Evolutionary conservation across 2,888 invertebrate genomes (phyloP), one percentile per base, ranked within the genome.

Genomic region (Lithodes maja): DNA sequence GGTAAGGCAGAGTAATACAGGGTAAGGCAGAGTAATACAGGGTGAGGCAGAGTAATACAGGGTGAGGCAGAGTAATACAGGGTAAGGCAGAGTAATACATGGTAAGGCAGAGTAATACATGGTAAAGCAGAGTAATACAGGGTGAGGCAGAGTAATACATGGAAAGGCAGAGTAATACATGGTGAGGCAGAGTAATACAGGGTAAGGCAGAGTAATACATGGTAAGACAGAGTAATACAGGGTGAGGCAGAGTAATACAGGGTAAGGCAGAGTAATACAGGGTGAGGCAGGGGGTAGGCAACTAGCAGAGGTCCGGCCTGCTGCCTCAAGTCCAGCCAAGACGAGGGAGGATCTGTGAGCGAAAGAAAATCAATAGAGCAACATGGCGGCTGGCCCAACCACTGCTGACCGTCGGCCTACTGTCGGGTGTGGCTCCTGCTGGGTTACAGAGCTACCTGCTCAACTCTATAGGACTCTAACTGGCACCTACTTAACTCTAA

Each of bases 361-460:
- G 87, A 87, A 87, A 87, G 87, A 87, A 87, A 87, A 87, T 87
- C 87, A 87, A 87, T 87, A 87, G 83, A 79, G 77, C 87, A 87
- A 87, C 83, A 87, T 87, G 87, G 87, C 87, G 87, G 61, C 83
- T 75, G 78, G 53, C 68, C 78, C 69, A 55, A 81, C 82, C 55
- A 74, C 74, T 55, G 83, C 82, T 82, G 83, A 82, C 82, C 87
- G 83, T 68, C 68, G 82, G 87, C 17, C 75, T 80, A 54, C 86
- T n/a, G 78, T 61, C 82, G 86, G 86, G 9, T 15, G 9, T 75
- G 33, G 75, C 50, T 75, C 61, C 61, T 61, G 75, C 17, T 9
- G 33, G 33, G 9, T 17, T 33, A 33, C 3, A 12, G 33, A 7
- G 9, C 9, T 33, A 17, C 75, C 33, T 49, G 75, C 75, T 75